Evolutionary conservation across 2,888 invertebrate genomes (phyloP), one percentile per base, ranked within the genome.

Genomic region (Andrena marginata): DNA sequence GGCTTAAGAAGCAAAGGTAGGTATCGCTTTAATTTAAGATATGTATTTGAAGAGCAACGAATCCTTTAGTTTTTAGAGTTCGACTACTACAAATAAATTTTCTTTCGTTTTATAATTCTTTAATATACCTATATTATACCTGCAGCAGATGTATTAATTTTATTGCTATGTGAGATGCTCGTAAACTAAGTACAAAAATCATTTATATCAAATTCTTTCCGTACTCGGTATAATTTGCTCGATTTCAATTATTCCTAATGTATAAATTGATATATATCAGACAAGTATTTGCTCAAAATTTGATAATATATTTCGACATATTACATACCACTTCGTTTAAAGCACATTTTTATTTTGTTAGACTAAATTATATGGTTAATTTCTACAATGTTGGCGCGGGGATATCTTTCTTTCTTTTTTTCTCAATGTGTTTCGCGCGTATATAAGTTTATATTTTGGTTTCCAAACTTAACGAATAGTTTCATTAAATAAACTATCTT

Each of bases 91-190:
- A 23, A 51, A 26, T 70, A 74, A 73, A 77, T 62, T 56, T 59
- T 51, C 13, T 42, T 54, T 70, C 62, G 48, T 82, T 73, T 64
- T 20, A 63, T 67, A 76, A 31, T 72, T 78, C 79, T 72, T 69
- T 60, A 78, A 70, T 75, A 81, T 77, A 35, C 10, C 35, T 35
- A 35, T 35, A 35, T 35, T 10, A 77, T 63, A 64, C 65, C 83
- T 86, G 70, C 90, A 90, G 90, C 86, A 89, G 90, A 90, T 84
- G 84, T 89, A 90, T 86, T 86, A 89, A 89, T 86, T 88, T 86
- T 86, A 88, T 89, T 87, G 78, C 77, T 87, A 74, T 76, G 80
- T 83, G 82, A 72, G 42, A 75, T 54, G 77, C 23, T 77, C 10
- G 63, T 72, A 77, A 42, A 82, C 29, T 51, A 75, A 71, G 59